Conservation (phyloP, 1,140 invertebrate genomes). For the Temnothorax curvispinosus region DNA sequence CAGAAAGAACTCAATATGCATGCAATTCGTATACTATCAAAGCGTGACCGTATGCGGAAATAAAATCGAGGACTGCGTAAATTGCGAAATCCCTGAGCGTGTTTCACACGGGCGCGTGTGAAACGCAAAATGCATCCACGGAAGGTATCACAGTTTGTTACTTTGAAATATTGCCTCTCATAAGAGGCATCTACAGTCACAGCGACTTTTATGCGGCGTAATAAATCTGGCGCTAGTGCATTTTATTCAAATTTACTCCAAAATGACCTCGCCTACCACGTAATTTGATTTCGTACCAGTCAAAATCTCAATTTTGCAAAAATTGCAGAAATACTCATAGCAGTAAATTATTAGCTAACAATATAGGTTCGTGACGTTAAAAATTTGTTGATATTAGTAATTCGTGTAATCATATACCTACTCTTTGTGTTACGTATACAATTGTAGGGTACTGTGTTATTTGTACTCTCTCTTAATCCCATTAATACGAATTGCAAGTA, state of each 20-base stretch:
- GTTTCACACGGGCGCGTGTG: slow-evolving; percentile 18
- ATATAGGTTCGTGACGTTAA: neutral
- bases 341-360: neutral
- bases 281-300: slow-evolving; percentile 24
- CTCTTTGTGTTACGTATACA: neutral
- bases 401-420: slow-evolving; percentile 6
- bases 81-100: neutral
- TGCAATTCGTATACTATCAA: slow-evolving; percentile 17
- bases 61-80: slow-evolving; percentile 15
- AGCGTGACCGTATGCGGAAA: neutral
- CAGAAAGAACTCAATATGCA: neutral
- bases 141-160: slow-evolving; percentile 58
- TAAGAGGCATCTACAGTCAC: slow-evolving; percentile 55
- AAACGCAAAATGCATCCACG: slow-evolving; percentile 38
- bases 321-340: neutral
- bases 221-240: slow-evolving; percentile 50
- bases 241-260: slow-evolving; percentile 58
- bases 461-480: slow-evolving; percentile 26
- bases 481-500: slow-evolving; percentile 44
- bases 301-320: slow-evolving; percentile 11
- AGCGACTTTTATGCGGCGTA: slow-evolving; percentile 48
- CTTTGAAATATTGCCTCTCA: slow-evolving; percentile 57
- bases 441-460: slow-evolving; percentile 25
- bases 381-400: neutral
- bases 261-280: slow-evolving; percentile 46